phyloP scores from a whole-genome alignment of 2,797 vertebrate species.

The Platyrinchus mystaceus region DNA sequence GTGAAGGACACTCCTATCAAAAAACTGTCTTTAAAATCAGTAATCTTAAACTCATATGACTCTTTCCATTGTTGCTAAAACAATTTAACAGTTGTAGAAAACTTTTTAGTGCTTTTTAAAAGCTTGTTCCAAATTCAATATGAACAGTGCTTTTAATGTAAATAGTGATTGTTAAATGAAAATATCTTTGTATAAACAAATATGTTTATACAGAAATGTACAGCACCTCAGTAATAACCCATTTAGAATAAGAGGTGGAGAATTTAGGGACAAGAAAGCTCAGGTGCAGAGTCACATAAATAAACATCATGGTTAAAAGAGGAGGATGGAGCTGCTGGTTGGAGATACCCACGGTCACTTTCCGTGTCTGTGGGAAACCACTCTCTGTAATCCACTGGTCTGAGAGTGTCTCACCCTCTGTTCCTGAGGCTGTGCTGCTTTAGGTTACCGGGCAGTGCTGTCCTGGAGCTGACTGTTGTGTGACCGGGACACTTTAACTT shows the following conservation, averaged over 20 bases:
- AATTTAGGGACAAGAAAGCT: background rate
- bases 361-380: background rate
- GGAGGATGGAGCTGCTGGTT: background rate
- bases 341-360: background rate
- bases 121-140: background rate
- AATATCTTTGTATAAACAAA: background rate
- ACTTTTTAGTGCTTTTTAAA: background rate
- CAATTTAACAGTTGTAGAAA: conserved; percentile 10
- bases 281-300: background rate
- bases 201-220: no score
- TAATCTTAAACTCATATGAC: background rate
- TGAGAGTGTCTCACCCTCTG: background rate
- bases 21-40: background rate
- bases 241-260: background rate
- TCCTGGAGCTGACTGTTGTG: background rate
- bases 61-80: conserved; percentile 20
- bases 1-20: background rate
- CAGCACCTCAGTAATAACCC: rapidly evolving
- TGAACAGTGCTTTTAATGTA: background rate
- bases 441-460: rapidly evolving
- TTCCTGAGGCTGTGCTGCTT: background rate
- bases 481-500: background rate
- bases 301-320: rapidly evolving
- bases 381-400: no score
- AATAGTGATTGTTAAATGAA: background rate